A percentile compares a stretch with the other conserved stretches of the same genome.
Conservation (phyloP, 2,888 invertebrate genomes). For the Pristionchus entomophagus region DNA sequence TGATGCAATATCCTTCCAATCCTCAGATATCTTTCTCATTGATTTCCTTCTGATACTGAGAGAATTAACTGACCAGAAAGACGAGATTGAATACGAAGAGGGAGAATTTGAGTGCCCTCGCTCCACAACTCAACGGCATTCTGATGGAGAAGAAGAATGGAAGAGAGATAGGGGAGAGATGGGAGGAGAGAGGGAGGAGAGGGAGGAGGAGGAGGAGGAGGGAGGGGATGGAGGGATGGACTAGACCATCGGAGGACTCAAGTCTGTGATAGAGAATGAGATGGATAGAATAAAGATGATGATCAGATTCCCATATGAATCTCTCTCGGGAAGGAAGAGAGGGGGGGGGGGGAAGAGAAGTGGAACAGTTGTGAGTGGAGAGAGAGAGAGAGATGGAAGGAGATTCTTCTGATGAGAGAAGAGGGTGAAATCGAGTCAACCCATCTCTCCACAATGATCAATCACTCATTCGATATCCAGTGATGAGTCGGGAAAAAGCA, state of each 20-base stretch:
- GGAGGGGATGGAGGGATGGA: not conserved
- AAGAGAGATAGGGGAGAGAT: not conserved
- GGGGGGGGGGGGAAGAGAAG: not conserved
- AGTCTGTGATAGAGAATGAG: conserved; percentile 5
- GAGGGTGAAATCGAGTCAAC: not conserved
- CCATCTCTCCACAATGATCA: conserved; percentile 38
- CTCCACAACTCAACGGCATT: conserved; percentile 75
- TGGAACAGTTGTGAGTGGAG: not conserved
- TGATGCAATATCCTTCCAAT: too few species aligned
- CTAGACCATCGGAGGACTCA: not conserved
- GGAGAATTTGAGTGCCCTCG: conserved; percentile 74
- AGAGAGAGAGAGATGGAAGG: not conserved
- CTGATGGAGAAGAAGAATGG: conserved; percentile 37
- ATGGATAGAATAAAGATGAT: not conserved
- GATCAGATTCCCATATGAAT: conserved; percentile 8
- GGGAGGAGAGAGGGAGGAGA: not conserved
- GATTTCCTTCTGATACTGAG: too few species aligned
- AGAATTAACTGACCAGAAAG: conserved; percentile 66
- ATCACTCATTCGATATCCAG: conserved; percentile 35
- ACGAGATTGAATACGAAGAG: conserved; percentile 75
- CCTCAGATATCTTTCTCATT: too few species aligned
- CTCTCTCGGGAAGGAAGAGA: not conserved
- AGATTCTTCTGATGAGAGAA: conserved; percentile 17
- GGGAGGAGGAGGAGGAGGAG: not conserved
- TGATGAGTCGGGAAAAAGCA: not conserved